Evolutionary conservation across 2,888 invertebrate genomes (phyloP).

Genomic region (Schizaphis graminum): DNA sequence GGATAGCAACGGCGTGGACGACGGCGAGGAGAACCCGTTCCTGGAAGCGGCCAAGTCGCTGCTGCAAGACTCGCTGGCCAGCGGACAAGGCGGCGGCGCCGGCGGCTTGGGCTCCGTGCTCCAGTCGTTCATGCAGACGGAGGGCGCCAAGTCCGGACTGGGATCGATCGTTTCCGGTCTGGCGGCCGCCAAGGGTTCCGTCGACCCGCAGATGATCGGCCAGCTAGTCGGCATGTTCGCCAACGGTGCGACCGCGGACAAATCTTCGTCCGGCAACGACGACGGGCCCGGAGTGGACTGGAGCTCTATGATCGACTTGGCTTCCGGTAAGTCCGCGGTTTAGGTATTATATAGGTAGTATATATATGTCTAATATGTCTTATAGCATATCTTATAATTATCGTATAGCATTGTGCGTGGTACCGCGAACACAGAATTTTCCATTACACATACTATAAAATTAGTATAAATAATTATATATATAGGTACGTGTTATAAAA

Average conservation of each 20-base stretch:
- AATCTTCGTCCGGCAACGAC: conserved; percentile 65
- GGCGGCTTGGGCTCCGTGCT: conserved; percentile 78
- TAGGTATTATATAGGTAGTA: not conserved
- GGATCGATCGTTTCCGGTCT: conserved; percentile 68
- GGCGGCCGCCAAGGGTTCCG: conserved; percentile 67
- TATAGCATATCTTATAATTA: too few species aligned
- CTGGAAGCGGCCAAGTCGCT: conserved; percentile 80
- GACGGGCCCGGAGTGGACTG: conserved; percentile 67
- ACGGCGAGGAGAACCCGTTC: conserved; percentile 77
- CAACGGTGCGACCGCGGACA: conserved; percentile 67
- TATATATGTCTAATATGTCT: too few species aligned
- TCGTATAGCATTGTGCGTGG: too few species aligned
- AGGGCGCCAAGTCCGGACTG: conserved; percentile 73
- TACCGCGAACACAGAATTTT: not conserved
- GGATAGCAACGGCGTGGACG: conserved; percentile 72
- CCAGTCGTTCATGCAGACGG: conserved; percentile 79
- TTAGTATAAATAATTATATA: not conserved
- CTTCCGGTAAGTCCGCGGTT: conserved; percentile 50
- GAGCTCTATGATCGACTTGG: conserved; percentile 67
- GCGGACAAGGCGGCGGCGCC: conserved; percentile 71
- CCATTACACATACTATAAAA: too few species aligned
- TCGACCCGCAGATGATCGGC: conserved; percentile 74
- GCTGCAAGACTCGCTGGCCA: conserved; percentile 75
- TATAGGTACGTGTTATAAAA: not conserved
- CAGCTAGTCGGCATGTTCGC: conserved; percentile 75